Evolutionary conservation across 1,140 invertebrate genomes (phyloP).

Genomic region (Drosophila obscura): DNA sequence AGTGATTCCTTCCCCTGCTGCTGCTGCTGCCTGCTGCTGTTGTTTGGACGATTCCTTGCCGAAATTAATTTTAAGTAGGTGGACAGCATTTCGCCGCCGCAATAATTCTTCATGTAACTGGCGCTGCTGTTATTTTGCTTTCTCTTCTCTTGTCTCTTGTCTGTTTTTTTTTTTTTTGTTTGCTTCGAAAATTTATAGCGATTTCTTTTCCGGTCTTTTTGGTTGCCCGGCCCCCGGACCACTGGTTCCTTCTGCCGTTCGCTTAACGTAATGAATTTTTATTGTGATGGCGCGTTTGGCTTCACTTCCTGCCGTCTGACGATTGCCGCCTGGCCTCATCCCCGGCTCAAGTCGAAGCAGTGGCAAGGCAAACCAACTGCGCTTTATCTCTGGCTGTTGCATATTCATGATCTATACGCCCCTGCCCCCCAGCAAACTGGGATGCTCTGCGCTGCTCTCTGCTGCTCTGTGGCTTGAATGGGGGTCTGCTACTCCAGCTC

Average conservation of each 20-base stretch:
- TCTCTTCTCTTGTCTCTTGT: slow-evolving; percentile 12
- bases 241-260: slow-evolving; percentile 11
- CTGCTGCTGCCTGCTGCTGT: slow-evolving; percentile 9
- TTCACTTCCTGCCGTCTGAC: slow-evolving; percentile 53
- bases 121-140: slow-evolving; percentile 49
- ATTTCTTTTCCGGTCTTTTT: slow-evolving; percentile 77
- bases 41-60: slow-evolving; percentile 44
- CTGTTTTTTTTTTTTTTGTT: slow-evolving; percentile 31
- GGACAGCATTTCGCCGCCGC: slow-evolving; percentile 77
- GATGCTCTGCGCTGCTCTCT: neutral
- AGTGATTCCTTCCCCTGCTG: no score
- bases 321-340: slow-evolving; percentile 3
- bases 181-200: slow-evolving; percentile 74
- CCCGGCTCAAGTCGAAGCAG: slow-evolving; percentile 31
- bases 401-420: slow-evolving; percentile 70
- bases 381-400: slow-evolving; percentile 66
- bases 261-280: slow-evolving; percentile 79
- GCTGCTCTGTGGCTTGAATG: neutral
- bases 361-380: slow-evolving; percentile 18
- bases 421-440: no score
- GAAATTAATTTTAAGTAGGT: slow-evolving; percentile 83
- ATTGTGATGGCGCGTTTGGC: slow-evolving; percentile 78
- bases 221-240: slow-evolving; percentile 28
- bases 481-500: neutral
- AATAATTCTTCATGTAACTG: slow-evolving; percentile 80